Base-by-base conservation (phyloP, 2,888 invertebrate species). In the Empis livida region DNA sequence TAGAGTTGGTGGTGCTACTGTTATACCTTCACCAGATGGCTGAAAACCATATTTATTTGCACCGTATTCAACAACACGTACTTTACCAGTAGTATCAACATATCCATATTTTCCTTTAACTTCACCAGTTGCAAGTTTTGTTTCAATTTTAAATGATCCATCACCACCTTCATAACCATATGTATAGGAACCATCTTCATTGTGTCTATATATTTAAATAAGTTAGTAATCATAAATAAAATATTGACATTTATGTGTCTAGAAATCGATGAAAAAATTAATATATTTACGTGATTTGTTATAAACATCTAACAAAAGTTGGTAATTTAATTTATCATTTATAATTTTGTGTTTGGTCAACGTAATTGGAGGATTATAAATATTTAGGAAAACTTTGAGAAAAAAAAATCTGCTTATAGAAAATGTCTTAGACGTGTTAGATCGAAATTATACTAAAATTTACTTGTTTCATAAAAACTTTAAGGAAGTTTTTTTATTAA, bases 51-150 rank as follows among this genome's bases (percentile, higher is more conserved):
- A 84, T 65, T 85, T 85, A 68, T 89, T 85, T 35, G 90, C 90
- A 8, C 90, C 90, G 62, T 92, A 92, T 62, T 91, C 90, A 17
- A 90, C 81, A 2, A 88, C 85, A 37, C 89, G 80, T 2, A 83
- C 67, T 78, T 75, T 86, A 78, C 60, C 91, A 81, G 46, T 78
- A 60, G 87, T 88, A 61, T 90, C 91, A 48, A 84, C 83, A 72
- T 89, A 91, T 3, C 91, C 91, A 62, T 91, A 91, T 65, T 91
- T 91, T 55, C 91, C 91, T 69, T 84, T 86, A 10, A 90, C 90
- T 57, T 89, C 89, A 1, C 90, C 90, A 8, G 76, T 76, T 1
- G 82, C 77, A 16, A 81, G 70, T 65, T 90, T 90, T 10, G 90
- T 90, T 69, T 90, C 91, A 60, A 90, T 90, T 72, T 90, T 89